phyloP scores from a whole-genome alignment of 2,888 invertebrate genomes.

The Cabera pusaria region DNA sequence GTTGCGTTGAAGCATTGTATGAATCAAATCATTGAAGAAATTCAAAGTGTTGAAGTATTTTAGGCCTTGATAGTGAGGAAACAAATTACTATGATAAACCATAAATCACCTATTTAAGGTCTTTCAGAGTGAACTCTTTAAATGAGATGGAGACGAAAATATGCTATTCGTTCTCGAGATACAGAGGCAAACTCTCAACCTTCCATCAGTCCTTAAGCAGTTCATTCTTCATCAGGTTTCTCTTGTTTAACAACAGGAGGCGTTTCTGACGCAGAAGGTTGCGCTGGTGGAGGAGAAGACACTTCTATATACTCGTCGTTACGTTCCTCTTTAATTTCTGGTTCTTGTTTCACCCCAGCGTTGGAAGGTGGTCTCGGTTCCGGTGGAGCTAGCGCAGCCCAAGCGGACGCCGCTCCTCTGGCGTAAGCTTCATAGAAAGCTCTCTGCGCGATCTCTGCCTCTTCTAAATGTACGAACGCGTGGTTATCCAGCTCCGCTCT shows the following conservation, averaged over 20 bases:
- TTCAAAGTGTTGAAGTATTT: too few species aligned
- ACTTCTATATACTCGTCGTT: constrained; percentile 79
- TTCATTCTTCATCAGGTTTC: constrained; percentile 67
- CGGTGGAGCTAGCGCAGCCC: constrained; percentile 69
- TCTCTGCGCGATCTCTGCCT: constrained; percentile 76
- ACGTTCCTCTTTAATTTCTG: constrained; percentile 73
- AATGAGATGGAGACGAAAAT: too few species aligned
- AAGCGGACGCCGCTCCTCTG: constrained; percentile 70
- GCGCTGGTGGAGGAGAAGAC: constrained; percentile 61
- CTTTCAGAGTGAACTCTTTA: too few species aligned
- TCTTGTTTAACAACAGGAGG: constrained; percentile 67
- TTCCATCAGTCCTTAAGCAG: too few species aligned
- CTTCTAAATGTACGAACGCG: constrained; percentile 83
- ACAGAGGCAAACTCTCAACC: too few species aligned
- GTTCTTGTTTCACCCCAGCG: constrained; percentile 63
- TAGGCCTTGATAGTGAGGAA: too few species aligned
- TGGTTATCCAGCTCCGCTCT: constrained; percentile 96
- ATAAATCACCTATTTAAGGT: too few species aligned
- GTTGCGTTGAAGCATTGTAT: too few species aligned
- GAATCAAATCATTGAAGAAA: too few species aligned
- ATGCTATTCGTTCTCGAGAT: too few species aligned
- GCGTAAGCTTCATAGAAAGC: constrained; percentile 77
- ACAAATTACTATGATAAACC: too few species aligned
- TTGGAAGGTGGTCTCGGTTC: constrained; percentile 41
- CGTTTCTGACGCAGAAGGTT: constrained; percentile 38